Evolutionary conservation across 2,888 invertebrate species (phyloP), one percentile per base, ranked within the genome.

Genomic region (Keiferia lycopersicella): DNA sequence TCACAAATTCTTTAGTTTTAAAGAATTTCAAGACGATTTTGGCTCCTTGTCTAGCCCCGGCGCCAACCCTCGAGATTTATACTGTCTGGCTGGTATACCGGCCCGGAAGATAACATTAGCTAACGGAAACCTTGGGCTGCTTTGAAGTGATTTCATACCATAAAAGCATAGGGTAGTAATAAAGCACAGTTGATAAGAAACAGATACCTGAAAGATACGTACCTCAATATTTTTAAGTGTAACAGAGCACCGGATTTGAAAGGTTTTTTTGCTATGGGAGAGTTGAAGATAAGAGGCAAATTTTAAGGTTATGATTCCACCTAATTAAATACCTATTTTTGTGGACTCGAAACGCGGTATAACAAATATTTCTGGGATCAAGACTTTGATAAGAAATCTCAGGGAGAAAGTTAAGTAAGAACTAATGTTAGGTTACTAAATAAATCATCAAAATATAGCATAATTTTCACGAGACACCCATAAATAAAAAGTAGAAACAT

Each of bases 61-160:
- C 64, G 61, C 51, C 75, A 78, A 79, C 78, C 76, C 72, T 63
- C 64, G 77, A 84, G 86, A 90, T 91, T 90, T 91, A 90, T 87
- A 84, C 82, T 76, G 82, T 79, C 81, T 81, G 83, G 79, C 81
- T 81, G 79, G 83, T 87, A 84, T 80, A 84, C 86, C 82, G 84
- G 83, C 83, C 75, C 86, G 88, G 88, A 87, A 85, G 85, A 88
- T 79, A 80, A 82, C 82, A 79, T 83, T 83, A 79, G 81, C 80
- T 80, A 83, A 86, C 87, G 86, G 86, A 87, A 84, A 85, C 80
- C 80, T 84, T 77, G 77, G 75, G 83, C 82, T 82, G 82, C 76
- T 80, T 75, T 76, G 77, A 75, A 70, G 80, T 84, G 82, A 83
- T 82, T 86, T 84, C 83, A 84, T 78, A 84, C 71, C 72, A 75